Evolutionary conservation across 2,113 vertebrate species (phyloP).

Genomic region (Rhinichthys klamathensis): DNA sequence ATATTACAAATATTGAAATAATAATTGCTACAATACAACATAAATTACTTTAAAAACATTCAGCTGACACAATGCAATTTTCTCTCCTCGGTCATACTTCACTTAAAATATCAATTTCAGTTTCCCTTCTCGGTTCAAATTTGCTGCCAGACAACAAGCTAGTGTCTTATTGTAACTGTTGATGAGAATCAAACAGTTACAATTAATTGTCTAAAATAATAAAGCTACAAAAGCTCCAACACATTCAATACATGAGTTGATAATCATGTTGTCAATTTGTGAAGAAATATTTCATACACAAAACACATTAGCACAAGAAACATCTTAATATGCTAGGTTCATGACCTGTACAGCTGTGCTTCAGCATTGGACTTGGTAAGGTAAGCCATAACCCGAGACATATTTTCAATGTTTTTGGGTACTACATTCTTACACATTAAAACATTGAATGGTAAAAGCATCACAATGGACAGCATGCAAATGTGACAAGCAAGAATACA

Average conservation of each 20-base stretch:
- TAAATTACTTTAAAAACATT: conserved; percentile 26
- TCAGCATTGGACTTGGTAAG: neutral
- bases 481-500: conserved; percentile 36
- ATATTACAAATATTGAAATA: conserved; percentile 37
- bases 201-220: conserved; percentile 16
- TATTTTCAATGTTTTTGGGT: conserved; percentile 27
- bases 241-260: conserved; percentile 25
- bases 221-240: neutral
- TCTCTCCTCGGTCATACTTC: conserved; percentile 45
- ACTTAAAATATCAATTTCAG: conserved; percentile 31
- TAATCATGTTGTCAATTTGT: conserved; percentile 23
- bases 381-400: conserved; percentile 36
- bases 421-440: conserved; percentile 50
- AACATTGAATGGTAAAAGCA: conserved; percentile 17
- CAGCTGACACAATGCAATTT: conserved; percentile 35
- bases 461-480: conserved; percentile 47
- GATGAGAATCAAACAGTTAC: neutral
- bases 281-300: conserved; percentile 31
- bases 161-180: conserved; percentile 26
- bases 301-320: conserved; percentile 46
- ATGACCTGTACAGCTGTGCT: conserved; percentile 17
- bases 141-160: conserved; percentile 20
- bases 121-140: neutral
- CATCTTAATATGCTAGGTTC: conserved; percentile 23
- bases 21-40: conserved; percentile 39